phyloP scores from a whole-genome alignment of 2,797 vertebrate species.

The Pangasius djambal region DNA sequence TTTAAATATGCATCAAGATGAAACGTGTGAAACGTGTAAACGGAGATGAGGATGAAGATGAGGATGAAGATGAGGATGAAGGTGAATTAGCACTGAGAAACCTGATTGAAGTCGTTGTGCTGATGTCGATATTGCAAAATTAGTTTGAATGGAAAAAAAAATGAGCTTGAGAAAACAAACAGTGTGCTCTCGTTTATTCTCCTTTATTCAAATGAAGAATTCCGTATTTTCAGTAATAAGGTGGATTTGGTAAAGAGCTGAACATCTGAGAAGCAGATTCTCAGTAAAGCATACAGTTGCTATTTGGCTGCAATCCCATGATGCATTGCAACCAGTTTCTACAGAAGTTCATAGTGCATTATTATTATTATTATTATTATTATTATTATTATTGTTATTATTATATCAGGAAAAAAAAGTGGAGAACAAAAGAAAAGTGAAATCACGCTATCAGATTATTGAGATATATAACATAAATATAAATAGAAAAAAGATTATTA shows the following conservation, averaged over 20 bases:
- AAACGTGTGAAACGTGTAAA: conserved; percentile 65
- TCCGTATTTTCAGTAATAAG: background rate
- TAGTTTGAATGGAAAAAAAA: conserved; percentile 73
- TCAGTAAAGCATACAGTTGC: background rate
- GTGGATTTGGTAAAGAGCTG: background rate
- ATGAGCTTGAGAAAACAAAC: conserved; percentile 72
- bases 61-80: conserved; percentile 69
- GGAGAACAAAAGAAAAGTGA: background rate
- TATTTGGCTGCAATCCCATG: background rate
- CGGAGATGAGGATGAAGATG: conserved; percentile 65
- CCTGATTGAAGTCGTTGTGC: conserved; percentile 73
- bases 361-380: background rate
- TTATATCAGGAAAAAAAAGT: background rate
- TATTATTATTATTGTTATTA: background rate
- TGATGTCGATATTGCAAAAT: conserved; percentile 77
- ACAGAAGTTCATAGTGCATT: too few relatives aligned
- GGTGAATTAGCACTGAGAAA: conserved; percentile 58
- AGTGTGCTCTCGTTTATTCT: conserved; percentile 56
- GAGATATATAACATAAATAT: background rate
- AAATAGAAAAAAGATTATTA: background rate
- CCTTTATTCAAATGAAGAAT: background rate
- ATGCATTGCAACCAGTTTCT: background rate
- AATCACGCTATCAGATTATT: background rate
- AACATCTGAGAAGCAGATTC: background rate
- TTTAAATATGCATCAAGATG: conserved; percentile 83